A percentile compares a stretch with the other conserved stretches of the same genome.
These are phyloP conservation scores for Salarias fasciatus DNA, from an alignment of 2,797 vertebrate genomes.

Conservation along the genomic window DNA sequence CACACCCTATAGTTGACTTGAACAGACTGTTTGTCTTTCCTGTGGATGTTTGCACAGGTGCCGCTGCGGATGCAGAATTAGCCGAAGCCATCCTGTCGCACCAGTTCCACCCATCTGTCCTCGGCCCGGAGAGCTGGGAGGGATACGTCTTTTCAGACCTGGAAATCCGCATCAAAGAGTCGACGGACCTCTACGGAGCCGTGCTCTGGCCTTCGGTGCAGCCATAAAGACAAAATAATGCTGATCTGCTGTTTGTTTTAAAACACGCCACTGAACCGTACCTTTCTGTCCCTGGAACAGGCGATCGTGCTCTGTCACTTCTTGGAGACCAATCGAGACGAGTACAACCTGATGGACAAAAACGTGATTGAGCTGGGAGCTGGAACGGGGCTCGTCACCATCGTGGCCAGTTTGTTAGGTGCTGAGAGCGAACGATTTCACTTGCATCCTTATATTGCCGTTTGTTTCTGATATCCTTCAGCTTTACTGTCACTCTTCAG, in stretches of 20 bases:
- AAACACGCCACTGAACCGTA: not conserved
- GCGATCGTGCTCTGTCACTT: slow-evolving; percentile 95
- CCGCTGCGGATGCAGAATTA: slow-evolving; percentile 76
- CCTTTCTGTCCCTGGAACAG: slow-evolving; percentile 65
- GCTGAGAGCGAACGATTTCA: not conserved
- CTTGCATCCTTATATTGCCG: not conserved
- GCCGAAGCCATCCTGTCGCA: slow-evolving; percentile 88
- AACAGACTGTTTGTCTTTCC: not conserved
- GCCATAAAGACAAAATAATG: not conserved
- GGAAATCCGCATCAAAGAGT: slow-evolving; percentile 92
- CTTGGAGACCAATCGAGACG: slow-evolving; percentile 88
- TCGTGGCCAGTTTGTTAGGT: slow-evolving; percentile 94
- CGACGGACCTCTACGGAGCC: slow-evolving; percentile 90
- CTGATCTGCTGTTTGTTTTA: not conserved
- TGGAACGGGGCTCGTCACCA: slow-evolving; percentile 93
- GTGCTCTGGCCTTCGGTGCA: slow-evolving; percentile 96
- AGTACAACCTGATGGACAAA: slow-evolving; percentile 87
- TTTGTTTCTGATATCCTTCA: not conserved
- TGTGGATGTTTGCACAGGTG: slow-evolving; percentile 57
- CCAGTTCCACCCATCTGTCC: slow-evolving; percentile 82
- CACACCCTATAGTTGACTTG: not conserved
- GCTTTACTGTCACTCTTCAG: slow-evolving; percentile 35
- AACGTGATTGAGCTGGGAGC: slow-evolving; percentile 96
- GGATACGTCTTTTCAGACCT: slow-evolving; percentile 88
- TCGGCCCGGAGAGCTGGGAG: slow-evolving; percentile 87